Evolutionary conservation across 37 sponge, comb jelly and placozoan genomes (phyloP).

Genomic region (Beroe forskalii): DNA sequence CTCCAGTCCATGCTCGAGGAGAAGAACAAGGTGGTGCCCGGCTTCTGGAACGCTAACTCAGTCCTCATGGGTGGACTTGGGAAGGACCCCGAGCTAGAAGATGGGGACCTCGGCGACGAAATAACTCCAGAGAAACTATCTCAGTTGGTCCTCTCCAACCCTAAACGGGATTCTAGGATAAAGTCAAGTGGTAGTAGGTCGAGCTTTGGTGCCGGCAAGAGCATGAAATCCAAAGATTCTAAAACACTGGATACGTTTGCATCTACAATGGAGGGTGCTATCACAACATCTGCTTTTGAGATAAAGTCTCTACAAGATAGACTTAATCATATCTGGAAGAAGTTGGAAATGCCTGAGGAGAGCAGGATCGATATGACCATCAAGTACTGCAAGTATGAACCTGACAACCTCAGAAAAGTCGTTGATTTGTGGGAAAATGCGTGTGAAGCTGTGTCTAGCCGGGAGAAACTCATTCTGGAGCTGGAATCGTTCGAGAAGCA

Average conservation of each 20-base stretch:
- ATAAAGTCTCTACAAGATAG: slow-evolving; percentile 67
- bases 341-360: slow-evolving; percentile 70
- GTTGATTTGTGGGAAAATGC: slow-evolving; percentile 76
- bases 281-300: background rate
- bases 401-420: background rate
- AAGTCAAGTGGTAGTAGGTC: slow-evolving; percentile 2
- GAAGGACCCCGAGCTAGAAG: slow-evolving; percentile 70
- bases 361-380: slow-evolving; percentile 88
- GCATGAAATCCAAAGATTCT: background rate
- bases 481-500: slow-evolving; percentile 80
- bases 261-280: background rate
- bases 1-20: slow-evolving; percentile 56
- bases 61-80: slow-evolving; percentile 89
- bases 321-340: slow-evolving; percentile 72
- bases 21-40: slow-evolving; percentile 73
- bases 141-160: background rate
- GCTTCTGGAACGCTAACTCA: slow-evolving; percentile 89
- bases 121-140: slow-evolving; percentile 9
- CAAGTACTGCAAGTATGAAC: slow-evolving; percentile 75
- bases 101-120: background rate
- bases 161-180: background rate
- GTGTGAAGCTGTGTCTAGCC: slow-evolving; percentile 68
- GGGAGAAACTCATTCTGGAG: slow-evolving; percentile 70
- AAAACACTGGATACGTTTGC: background rate
- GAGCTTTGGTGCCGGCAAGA: background rate